These are phyloP conservation scores for Syngnathus typhle DNA, from an alignment of 2,113 vertebrate species.

Conservation along the genomic window DNA sequence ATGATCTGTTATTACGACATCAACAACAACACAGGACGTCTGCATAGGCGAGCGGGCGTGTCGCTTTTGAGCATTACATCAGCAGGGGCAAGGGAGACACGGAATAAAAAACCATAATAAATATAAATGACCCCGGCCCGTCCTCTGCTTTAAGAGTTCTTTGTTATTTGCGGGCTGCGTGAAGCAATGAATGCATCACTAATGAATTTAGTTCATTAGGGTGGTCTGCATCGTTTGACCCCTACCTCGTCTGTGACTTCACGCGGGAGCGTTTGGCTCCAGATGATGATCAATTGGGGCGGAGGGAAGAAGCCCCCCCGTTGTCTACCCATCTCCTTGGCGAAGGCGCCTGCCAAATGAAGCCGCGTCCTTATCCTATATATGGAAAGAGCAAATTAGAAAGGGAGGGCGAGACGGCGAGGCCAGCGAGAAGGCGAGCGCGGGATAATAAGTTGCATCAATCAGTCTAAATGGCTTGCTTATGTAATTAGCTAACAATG, in stretches of 20 bases:
- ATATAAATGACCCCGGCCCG: slow-evolving; percentile 20
- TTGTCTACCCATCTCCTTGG: slow-evolving; percentile 47
- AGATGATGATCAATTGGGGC: slow-evolving; percentile 63
- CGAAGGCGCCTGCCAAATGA: slow-evolving; percentile 59
- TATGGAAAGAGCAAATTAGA: slow-evolving; percentile 50
- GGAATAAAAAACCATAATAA: slow-evolving; percentile 25
- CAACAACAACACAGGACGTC: slow-evolving; percentile 30
- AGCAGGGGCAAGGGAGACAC: slow-evolving; percentile 22
- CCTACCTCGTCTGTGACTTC: slow-evolving; percentile 45
- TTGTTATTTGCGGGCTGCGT: slow-evolving; percentile 11
- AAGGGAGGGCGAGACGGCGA: slow-evolving; percentile 4
- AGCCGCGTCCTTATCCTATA: slow-evolving; percentile 50
- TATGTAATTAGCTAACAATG: slow-evolving; percentile 70
- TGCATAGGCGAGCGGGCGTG: slow-evolving; percentile 20
- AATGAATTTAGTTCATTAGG: slow-evolving; percentile 28
- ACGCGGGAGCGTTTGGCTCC: slow-evolving; percentile 39
- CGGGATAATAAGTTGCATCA: slow-evolving; percentile 60
- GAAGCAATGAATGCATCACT: neutral
- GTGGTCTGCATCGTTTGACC: slow-evolving; percentile 37
- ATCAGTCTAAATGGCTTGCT: slow-evolving; percentile 69
- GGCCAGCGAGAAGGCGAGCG: slow-evolving; percentile 24
- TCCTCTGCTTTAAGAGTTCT: slow-evolving; percentile 17
- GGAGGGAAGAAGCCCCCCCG: slow-evolving; percentile 50
- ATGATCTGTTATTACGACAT: slow-evolving; percentile 41
- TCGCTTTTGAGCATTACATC: slow-evolving; percentile 20